Evolutionary conservation across 2,797 vertebrate species (phyloP).

Genomic region (Masticophis lateralis): DNA sequence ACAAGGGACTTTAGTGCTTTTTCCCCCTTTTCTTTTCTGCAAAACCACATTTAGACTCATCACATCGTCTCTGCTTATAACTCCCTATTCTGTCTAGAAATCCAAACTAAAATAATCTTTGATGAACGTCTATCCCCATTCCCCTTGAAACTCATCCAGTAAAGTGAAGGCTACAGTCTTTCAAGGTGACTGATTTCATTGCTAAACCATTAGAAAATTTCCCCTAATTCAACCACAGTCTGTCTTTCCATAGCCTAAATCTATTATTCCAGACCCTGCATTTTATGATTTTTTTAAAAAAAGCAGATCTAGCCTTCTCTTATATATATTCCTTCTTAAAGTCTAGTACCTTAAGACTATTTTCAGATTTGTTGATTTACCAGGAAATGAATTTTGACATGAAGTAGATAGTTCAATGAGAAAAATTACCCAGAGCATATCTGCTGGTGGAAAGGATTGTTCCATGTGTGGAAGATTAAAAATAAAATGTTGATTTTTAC

Average conservation of each 20-base stretch:
- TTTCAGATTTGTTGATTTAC: background rate
- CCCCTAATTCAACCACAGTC: background rate
- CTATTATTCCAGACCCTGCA: background rate
- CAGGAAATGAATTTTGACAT: background rate
- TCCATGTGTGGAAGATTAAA: background rate
- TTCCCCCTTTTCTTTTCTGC: background rate
- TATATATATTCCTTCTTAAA: background rate
- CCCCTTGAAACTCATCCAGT: background rate
- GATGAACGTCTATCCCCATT: background rate
- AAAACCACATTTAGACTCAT: background rate
- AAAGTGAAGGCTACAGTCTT: background rate
- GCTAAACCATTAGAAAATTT: background rate
- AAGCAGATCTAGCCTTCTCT: background rate
- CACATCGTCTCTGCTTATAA: background rate
- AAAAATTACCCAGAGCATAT: background rate
- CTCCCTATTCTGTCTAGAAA: background rate
- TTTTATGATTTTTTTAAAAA: background rate
- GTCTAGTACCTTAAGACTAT: background rate
- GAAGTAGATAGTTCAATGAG: background rate
- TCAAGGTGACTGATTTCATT: background rate
- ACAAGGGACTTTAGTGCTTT: background rate
- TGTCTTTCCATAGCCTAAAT: background rate
- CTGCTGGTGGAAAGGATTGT: background rate
- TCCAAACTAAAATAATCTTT: background rate
- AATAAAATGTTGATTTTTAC: background rate